A percentile compares a stretch with the other conserved stretches of the same genome.
Evolutionary conservation across 1,140 invertebrate species (phyloP).

Genomic region (Drosophila albomicans): DNA sequence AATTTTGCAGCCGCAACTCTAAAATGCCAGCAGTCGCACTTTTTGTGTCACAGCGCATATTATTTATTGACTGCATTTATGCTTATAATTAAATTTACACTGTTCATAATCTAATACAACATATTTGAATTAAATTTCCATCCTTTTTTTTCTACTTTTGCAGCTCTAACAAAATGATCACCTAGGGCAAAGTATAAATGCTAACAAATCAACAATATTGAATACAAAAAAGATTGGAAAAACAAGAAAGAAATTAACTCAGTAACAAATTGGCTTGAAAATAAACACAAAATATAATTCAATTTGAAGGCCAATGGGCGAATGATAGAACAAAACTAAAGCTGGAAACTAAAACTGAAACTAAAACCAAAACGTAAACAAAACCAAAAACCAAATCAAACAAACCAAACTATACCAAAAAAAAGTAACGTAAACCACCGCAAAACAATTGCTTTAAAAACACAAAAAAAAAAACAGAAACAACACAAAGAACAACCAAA

Average conservation of each 20-base stretch:
- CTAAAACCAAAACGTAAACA: slow-evolving; percentile 33
- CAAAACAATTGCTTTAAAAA: slow-evolving; percentile 71
- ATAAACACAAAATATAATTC: slow-evolving; percentile 39
- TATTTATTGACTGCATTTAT: slow-evolving; percentile 6
- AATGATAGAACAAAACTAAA: slow-evolving; percentile 32
- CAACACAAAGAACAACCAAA: slow-evolving; percentile 27
- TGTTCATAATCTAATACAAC: slow-evolving; percentile 10
- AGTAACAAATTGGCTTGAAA: slow-evolving; percentile 50
- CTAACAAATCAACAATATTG: slow-evolving; percentile 31
- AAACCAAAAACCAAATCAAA: slow-evolving; percentile 24
- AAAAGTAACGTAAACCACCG: slow-evolving; percentile 74
- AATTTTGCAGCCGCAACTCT: slow-evolving; percentile 63
- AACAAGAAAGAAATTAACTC: not conserved
- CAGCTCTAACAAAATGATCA: slow-evolving; percentile 62
- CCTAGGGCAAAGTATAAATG: slow-evolving; percentile 41
- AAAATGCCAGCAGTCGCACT: slow-evolving; percentile 39
- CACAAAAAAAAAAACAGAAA: slow-evolving; percentile 18
- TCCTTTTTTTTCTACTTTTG: slow-evolving; percentile 47
- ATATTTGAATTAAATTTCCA: slow-evolving; percentile 4
- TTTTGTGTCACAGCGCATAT: not conserved
- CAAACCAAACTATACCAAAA: slow-evolving; percentile 35
- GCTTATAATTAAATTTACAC: slow-evolving; percentile 2
- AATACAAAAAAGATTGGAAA: not conserved
- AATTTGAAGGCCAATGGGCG: slow-evolving; percentile 31
- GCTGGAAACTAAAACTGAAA: slow-evolving; percentile 20